Evolutionary conservation across 2,888 invertebrate species (phyloP).

Genomic region (Leucophenga maculata): DNA sequence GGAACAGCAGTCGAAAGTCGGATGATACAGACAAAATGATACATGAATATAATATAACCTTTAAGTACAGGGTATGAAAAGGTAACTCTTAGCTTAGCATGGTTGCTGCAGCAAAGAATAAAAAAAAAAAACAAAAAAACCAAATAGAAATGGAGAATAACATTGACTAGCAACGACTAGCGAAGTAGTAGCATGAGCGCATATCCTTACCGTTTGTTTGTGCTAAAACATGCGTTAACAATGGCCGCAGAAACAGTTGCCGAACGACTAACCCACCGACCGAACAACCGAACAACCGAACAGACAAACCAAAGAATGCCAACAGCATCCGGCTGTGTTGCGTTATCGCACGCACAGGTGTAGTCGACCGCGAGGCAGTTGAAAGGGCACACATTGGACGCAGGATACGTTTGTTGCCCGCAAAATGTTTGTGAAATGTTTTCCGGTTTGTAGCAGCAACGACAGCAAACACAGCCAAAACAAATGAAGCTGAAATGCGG

Average conservation of each 20-base stretch:
- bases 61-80: too few species aligned
- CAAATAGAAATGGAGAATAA: slow-evolving; percentile 4
- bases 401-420: slow-evolving; percentile 35
- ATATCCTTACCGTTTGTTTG: slow-evolving; percentile 10
- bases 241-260: neutral
- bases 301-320: slow-evolving; percentile 8
- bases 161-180: slow-evolving; percentile 30
- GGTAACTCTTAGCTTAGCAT: slow-evolving; percentile 28
- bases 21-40: slow-evolving; percentile 33
- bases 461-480: slow-evolving; percentile 30
- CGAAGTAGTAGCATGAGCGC: slow-evolving; percentile 28
- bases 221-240: slow-evolving; percentile 46
- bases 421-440: slow-evolving; percentile 52
- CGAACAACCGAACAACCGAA: slow-evolving; percentile 10
- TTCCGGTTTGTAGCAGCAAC: slow-evolving; percentile 41
- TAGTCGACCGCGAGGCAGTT: slow-evolving; percentile 24
- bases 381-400: neutral
- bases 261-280: slow-evolving; percentile 2
- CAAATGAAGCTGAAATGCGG: slow-evolving; percentile 63
- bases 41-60: neutral
- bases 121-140: slow-evolving; percentile 53
- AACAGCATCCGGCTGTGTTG: neutral
- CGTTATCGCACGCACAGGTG: slow-evolving; percentile 37
- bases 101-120: slow-evolving; percentile 40
- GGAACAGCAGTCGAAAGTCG: too few species aligned